phyloP scores from a whole-genome alignment of 1,140 invertebrate species.

The Propsilocerus akamusi region DNA sequence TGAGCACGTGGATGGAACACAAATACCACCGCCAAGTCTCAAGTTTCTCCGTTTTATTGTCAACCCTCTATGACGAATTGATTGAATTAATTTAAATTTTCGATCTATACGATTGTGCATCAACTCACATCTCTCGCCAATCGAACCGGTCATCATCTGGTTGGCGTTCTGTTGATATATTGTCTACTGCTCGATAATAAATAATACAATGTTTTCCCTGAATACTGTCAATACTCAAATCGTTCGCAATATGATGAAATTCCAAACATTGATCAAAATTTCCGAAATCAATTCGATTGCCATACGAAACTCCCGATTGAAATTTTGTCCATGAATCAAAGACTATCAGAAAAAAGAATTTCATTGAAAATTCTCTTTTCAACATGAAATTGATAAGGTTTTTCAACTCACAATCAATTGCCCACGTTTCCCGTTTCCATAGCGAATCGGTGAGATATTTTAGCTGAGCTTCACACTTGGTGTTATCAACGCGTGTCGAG shows the following conservation, averaged over 20 bases:
- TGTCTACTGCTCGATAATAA: not conserved
- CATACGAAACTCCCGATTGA: not conserved
- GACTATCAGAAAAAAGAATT: not conserved
- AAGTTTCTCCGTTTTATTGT: constrained; percentile 33
- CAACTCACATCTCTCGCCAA: not conserved
- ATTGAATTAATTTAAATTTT: not conserved
- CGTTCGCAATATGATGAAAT: not conserved
- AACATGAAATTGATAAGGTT: not conserved
- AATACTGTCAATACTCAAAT: not conserved
- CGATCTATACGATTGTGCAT: not conserved
- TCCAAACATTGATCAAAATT: constrained; percentile 5
- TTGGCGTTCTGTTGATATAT: not conserved
- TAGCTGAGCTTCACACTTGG: not conserved
- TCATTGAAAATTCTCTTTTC: not conserved
- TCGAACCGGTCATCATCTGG: not conserved
- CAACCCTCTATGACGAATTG: constrained; percentile 11
- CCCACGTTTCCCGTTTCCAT: not conserved
- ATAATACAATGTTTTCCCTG: not conserved
- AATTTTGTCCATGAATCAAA: constrained; percentile 5
- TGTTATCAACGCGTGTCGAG: too few relatives aligned
- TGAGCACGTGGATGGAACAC: constrained; percentile 29
- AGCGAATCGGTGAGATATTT: not conserved
- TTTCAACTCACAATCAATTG: not conserved
- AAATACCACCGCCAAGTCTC: constrained; percentile 34
- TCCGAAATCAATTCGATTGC: not conserved